These are phyloP conservation scores for Clusia tigrina DNA, from an alignment of 2,888 invertebrate species.

Conservation along the genomic window DNA sequence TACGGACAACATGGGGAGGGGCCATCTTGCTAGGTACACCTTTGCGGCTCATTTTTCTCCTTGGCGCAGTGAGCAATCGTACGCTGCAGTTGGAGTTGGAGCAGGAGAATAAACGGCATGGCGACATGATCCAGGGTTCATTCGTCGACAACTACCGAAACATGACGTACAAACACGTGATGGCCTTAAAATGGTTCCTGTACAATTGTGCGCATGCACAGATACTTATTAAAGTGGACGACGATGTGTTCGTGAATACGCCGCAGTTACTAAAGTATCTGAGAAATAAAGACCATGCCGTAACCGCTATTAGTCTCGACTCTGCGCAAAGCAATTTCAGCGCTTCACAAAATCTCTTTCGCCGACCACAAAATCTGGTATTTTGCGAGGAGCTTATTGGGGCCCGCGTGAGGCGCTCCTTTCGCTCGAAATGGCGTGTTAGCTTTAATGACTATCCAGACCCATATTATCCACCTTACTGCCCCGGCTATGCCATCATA, in stretches of 20 bases:
- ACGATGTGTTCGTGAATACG: constrained; percentile 79
- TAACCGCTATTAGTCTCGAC: constrained; percentile 31
- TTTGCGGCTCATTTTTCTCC: constrained; percentile 72
- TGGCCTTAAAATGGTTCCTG: constrained; percentile 80
- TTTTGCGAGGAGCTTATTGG: constrained; percentile 69
- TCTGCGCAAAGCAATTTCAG: background rate
- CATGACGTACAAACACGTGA: constrained; percentile 85
- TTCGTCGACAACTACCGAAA: constrained; percentile 82
- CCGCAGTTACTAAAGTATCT: constrained; percentile 69
- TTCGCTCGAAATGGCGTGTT: constrained; percentile 80
- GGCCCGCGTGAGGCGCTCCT: constrained; percentile 69
- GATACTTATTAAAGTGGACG: constrained; percentile 78
- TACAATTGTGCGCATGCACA: constrained; percentile 75
- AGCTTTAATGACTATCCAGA: constrained; percentile 72
- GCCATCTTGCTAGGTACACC: constrained; percentile 62
- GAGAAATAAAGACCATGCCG: constrained; percentile 30
- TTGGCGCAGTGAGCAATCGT: constrained; percentile 68
- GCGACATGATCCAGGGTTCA: constrained; percentile 79
- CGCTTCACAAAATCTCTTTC: constrained; percentile 32
- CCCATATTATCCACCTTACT: constrained; percentile 76
- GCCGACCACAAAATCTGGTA: constrained; percentile 67
- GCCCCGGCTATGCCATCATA: constrained; percentile 76
- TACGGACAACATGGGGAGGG: constrained; percentile 80
- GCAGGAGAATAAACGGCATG: constrained; percentile 68
- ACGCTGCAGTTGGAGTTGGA: constrained; percentile 60